Evolutionary conservation across 2,797 vertebrate species (phyloP).

Genomic region (Smutsia temminckii): DNA sequence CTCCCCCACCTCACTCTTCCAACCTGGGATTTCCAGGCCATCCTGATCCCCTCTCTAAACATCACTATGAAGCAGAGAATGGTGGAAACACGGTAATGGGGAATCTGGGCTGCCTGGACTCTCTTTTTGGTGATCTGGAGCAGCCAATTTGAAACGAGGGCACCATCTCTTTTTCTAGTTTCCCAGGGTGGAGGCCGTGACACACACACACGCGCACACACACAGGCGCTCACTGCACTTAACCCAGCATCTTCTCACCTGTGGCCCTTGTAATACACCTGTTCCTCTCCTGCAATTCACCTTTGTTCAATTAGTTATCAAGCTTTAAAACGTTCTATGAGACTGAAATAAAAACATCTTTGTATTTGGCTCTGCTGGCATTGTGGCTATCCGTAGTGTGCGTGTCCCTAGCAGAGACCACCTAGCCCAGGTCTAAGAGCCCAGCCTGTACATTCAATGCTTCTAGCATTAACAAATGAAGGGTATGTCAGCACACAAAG

Average conservation of each 20-base stretch:
- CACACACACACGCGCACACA: too few species aligned
- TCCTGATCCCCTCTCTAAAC: neutral
- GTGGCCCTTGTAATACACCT: neutral
- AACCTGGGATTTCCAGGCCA: neutral
- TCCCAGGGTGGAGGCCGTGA: neutral
- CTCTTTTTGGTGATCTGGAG: neutral
- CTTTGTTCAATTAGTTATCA: neutral
- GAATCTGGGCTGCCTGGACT: neutral
- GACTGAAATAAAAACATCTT: neutral
- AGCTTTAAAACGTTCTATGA: neutral
- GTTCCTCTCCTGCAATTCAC: neutral
- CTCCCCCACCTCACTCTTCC: neutral
- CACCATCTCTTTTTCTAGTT: neutral
- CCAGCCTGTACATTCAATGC: rapidly evolving
- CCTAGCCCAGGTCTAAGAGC: neutral
- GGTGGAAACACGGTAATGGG: neutral
- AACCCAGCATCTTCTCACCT: neutral
- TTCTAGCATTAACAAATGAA: neutral
- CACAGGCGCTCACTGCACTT: neutral
- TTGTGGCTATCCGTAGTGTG: neutral
- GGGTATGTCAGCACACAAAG: neutral
- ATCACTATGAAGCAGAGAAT: neutral
- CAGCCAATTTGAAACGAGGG: neutral
- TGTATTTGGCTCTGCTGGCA: neutral
- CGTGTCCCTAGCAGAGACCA: neutral